A percentile compares a stretch with the other conserved stretches of the same genome.
These are phyloP conservation scores for Drosophila anceps DNA, from an alignment of 2,888 invertebrate species.

Conservation along the genomic window DNA sequence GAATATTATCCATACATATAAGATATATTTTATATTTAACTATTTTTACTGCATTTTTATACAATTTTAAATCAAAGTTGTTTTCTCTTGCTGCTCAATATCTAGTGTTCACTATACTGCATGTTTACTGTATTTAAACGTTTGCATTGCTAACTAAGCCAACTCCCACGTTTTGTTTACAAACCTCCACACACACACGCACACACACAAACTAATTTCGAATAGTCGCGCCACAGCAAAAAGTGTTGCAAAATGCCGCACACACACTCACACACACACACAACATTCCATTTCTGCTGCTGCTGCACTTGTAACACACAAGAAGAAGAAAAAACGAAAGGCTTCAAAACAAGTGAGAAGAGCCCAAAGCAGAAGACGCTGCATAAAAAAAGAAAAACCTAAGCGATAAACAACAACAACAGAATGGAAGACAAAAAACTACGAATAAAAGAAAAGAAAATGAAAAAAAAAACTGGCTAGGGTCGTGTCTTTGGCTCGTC, in stretches of 20 bases:
- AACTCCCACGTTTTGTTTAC: constrained; percentile 45
- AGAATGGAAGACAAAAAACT: constrained; percentile 18
- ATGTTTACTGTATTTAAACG: constrained; percentile 1
- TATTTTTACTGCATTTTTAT: neutral
- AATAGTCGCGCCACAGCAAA: constrained; percentile 16
- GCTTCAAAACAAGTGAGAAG: constrained; percentile 26
- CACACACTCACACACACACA: constrained; percentile 16
- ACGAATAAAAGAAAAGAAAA: constrained; percentile 5
- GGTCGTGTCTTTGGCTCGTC: constrained; percentile 67
- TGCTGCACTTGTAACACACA: constrained; percentile 64
- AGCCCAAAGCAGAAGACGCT: constrained; percentile 26
- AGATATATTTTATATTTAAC: neutral
- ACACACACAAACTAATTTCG: constrained; percentile 10
- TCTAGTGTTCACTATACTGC: neutral
- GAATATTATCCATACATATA: neutral
- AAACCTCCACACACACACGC: constrained; percentile 1
- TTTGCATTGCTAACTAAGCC: constrained; percentile 6
- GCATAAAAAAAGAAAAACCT: constrained; percentile 46
- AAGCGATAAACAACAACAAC: constrained; percentile 26
- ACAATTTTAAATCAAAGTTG: neutral
- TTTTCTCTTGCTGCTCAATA: neutral
- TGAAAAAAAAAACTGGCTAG: constrained; percentile 57
- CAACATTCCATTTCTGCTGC: constrained; percentile 55
- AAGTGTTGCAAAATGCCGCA: constrained; percentile 63
- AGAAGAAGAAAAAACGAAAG: constrained; percentile 56